Evolutionary conservation across 2,888 invertebrate species (phyloP).

Genomic region (Drosophila hamatofila): DNA sequence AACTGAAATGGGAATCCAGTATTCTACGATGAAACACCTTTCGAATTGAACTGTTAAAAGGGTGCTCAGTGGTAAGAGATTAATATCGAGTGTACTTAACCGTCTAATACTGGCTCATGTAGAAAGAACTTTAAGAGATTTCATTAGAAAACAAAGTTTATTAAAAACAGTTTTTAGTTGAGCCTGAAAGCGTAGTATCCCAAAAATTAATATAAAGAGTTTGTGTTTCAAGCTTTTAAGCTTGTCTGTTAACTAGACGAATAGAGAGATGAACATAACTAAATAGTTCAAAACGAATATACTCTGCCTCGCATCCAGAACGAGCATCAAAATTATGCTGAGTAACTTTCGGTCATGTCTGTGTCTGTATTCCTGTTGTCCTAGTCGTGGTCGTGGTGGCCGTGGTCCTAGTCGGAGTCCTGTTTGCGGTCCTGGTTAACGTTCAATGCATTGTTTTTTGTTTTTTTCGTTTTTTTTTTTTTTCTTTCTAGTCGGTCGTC

Average conservation of each 20-base stretch:
- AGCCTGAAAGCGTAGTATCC: too few relatives aligned
- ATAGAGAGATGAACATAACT: not conserved
- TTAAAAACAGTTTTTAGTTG: not conserved
- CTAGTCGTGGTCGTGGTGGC: constrained; percentile 17
- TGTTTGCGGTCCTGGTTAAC: constrained; percentile 45
- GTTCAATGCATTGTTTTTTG: constrained; percentile 45
- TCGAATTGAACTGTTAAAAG: not conserved
- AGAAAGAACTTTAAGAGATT: too few relatives aligned
- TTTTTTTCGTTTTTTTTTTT: constrained; percentile 3
- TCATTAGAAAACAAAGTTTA: not conserved
- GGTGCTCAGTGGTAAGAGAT: not conserved
- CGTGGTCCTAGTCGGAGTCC: constrained; percentile 9
- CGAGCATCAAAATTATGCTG: constrained; percentile 64
- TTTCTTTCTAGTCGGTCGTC: constrained; percentile 16
- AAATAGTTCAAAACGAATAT: not conserved
- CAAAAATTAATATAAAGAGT: not conserved
- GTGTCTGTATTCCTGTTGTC: constrained; percentile 15
- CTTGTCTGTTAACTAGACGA: too few relatives aligned
- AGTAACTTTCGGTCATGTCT: constrained; percentile 67
- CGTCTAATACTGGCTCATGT: not conserved
- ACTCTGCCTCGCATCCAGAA: not conserved
- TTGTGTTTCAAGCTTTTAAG: too few relatives aligned
- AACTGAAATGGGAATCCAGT: not conserved
- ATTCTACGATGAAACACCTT: not conserved
- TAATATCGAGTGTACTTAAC: not conserved